Evolutionary conservation across 2,113 vertebrate genomes (phyloP).

Genomic region (Perca schrenkii): DNA sequence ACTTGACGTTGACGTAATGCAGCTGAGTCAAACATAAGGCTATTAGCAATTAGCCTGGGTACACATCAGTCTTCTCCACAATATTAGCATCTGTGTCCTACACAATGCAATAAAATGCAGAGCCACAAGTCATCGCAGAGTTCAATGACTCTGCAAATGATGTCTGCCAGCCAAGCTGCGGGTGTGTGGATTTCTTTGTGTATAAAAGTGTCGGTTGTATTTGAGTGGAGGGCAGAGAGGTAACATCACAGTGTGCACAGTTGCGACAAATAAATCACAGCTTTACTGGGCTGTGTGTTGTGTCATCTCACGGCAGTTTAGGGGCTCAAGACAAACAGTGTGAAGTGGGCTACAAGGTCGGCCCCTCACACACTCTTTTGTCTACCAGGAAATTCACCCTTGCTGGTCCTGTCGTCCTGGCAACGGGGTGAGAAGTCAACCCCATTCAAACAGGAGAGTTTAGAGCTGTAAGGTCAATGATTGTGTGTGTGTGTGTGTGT

Average conservation of each 20-base stretch:
- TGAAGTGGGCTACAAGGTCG: conserved; percentile 81
- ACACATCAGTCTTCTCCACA: conserved; percentile 28
- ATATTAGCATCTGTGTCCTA: conserved; percentile 44
- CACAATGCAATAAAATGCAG: conserved; percentile 40
- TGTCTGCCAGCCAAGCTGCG: conserved; percentile 8
- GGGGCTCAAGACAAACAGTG: conserved; percentile 74
- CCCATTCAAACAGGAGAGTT: conserved; percentile 66
- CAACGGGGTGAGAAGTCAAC: conserved; percentile 78
- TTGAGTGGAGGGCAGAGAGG: conserved; percentile 38
- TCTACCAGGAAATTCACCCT: conserved; percentile 69
- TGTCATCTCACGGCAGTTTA: conserved; percentile 67
- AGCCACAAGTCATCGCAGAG: conserved; percentile 19
- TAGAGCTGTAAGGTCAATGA: conserved; percentile 42
- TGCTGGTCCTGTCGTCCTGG: conserved; percentile 57
- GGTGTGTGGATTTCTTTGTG: conserved; percentile 18
- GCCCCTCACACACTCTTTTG: conserved; percentile 72
- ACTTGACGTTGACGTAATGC: conserved; percentile 52
- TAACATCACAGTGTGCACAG: conserved; percentile 56
- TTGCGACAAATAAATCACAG: conserved; percentile 67
- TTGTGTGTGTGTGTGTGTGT: conserved; percentile 15
- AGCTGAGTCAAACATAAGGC: conserved; percentile 67
- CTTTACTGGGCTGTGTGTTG: conserved; percentile 56
- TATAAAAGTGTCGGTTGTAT: conserved; percentile 13
- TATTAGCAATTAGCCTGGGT: conserved; percentile 55
- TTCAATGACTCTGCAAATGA: conserved; percentile 54